Evolutionary conservation across 2,113 vertebrate species (phyloP).

Genomic region (Oenanthe melanoleuca): DNA sequence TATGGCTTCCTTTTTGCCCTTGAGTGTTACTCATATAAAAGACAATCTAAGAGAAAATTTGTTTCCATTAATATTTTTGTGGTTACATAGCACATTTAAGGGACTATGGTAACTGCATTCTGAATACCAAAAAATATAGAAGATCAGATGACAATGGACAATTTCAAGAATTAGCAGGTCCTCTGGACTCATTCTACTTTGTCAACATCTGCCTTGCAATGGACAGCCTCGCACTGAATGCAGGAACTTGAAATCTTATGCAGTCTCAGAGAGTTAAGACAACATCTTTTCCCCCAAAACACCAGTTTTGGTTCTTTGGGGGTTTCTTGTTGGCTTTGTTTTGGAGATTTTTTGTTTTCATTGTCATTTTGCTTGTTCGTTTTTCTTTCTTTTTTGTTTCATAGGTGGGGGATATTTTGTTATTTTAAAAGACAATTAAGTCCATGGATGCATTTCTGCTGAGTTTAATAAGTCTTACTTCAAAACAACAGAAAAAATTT

Average conservation of each 20-base stretch:
- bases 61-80: not conserved
- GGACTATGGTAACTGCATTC: not conserved
- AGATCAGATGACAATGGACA: not conserved
- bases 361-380: not conserved
- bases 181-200: not conserved
- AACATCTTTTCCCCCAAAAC: not conserved
- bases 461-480: not conserved
- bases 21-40: not conserved
- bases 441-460: not conserved
- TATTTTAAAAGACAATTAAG: not conserved
- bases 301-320: rapidly evolving
- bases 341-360: not conserved
- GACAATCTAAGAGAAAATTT: not conserved
- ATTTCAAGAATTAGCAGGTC: not conserved
- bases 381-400: not conserved
- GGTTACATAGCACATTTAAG: not conserved
- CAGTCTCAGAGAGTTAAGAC: not conserved
- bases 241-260: not conserved
- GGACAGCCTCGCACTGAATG: not conserved
- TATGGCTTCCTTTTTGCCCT: not conserved
- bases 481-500: not conserved
- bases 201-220: not conserved
- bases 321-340: not conserved
- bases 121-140: not conserved
- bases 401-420: rapidly evolving